Evolutionary conservation across 2,113 vertebrate species (phyloP), one percentile per base, ranked within the genome.

Genomic region (Hydropotes inermis): DNA sequence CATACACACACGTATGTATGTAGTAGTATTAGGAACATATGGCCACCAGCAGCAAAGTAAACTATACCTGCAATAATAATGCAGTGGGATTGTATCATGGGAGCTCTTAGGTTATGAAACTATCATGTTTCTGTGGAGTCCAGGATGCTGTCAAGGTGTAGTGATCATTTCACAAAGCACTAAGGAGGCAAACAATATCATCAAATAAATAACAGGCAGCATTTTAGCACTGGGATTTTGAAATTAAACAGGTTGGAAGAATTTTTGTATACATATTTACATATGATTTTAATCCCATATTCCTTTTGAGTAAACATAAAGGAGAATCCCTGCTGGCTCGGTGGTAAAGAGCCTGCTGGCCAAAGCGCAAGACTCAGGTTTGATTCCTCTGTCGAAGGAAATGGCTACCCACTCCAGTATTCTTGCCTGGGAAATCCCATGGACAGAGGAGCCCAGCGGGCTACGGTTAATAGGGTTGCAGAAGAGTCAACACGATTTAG

Each of bases 71-170:
- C 9, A 39, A 5, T 47, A 14, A 13, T 27, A 47, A 67, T 15
- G 3, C 5, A 36, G 10, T 14, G 27, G 19, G 1, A 15, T n/a
- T 15, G 12, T 16, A 74, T 74, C 15, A 0, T 1, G 11, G 0
- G 55, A n/a, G 1, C 23, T 54, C n/a, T n/a, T 2, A 17, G 43
- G 11, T 70, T 58, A 10, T 0, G 30, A 57, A 60, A 54, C 50
- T 30, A 2, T 43, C 13, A 11, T 39, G 4, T 45, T 76, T 17
- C 16, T 96, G 7, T 89, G n/a, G 19, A 79, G 58, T 54, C 21
- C 13, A 14, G 12, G 21, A 55, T 39, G 25, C 10, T 57, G 11
- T 7, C 14, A 60, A 12, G 9, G 27, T 50, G 43, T 5, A 4
- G 16, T 2, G 7, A 23, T 55, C 27, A 47, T 87, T 89, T 82